These are phyloP conservation scores for Apogon hyalosoma DNA, from an alignment of 2,797 vertebrate genomes.

Conservation along the genomic window DNA sequence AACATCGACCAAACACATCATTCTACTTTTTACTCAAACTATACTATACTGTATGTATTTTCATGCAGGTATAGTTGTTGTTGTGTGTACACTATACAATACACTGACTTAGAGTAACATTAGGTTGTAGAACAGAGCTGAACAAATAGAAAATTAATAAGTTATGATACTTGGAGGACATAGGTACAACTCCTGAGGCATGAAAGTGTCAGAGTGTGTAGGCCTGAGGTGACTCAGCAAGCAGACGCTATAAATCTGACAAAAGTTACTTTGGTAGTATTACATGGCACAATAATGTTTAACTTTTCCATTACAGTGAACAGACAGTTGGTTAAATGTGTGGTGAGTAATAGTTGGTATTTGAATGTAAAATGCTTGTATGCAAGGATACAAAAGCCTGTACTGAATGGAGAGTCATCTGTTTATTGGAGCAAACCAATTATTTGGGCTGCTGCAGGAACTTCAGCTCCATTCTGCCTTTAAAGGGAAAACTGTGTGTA, in stretches of 20 bases:
- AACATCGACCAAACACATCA: constrained; percentile 8
- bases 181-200: constrained; percentile 43
- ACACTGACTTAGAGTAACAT: constrained; percentile 10
- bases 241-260: constrained; percentile 57
- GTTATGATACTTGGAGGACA: constrained; percentile 50
- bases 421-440: not conserved
- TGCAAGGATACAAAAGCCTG: not conserved
- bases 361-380: not conserved
- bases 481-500: not conserved
- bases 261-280: constrained; percentile 32
- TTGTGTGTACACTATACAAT: not conserved
- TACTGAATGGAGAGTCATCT: constrained; percentile 6
- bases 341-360: not conserved
- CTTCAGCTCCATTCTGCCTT: not conserved
- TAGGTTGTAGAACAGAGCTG: constrained; percentile 22
- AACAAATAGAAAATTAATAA: constrained; percentile 38
- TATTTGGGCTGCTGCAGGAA: constrained; percentile 1
- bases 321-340: constrained; percentile 11
- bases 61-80: not conserved
- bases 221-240: constrained; percentile 47
- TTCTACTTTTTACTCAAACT: constrained; percentile 9
- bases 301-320: constrained; percentile 20
- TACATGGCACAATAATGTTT: constrained; percentile 31
- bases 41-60: constrained; percentile 1
- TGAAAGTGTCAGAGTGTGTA: constrained; percentile 46